Conservation (phyloP, 2,888 invertebrate species). For the Drepana falcataria region DNA sequence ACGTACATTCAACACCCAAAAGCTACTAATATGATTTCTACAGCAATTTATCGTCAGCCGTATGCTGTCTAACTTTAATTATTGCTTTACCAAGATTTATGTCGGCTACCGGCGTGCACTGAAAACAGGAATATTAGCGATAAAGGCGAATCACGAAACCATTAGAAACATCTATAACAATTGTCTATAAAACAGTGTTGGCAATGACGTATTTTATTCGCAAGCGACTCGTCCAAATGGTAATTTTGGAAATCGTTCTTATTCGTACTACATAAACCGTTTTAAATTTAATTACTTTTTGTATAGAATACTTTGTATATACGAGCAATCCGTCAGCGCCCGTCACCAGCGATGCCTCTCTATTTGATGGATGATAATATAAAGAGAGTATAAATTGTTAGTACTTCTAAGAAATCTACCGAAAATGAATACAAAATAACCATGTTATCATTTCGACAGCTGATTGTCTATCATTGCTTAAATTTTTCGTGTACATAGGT, state of each 20-base stretch:
- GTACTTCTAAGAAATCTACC: too few relatives aligned
- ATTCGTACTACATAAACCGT: conserved; percentile 65
- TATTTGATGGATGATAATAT: conserved; percentile 48
- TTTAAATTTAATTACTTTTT: conserved; percentile 66
- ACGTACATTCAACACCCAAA: too few relatives aligned
- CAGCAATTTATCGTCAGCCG: too few relatives aligned
- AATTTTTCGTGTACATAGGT: too few relatives aligned
- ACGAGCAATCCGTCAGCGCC: conserved; percentile 55
- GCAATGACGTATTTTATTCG: conserved; percentile 64
- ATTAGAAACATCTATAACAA: conserved; percentile 16
- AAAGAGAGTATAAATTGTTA: too few relatives aligned
- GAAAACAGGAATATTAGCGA: background rate
- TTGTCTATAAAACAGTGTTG: conserved; percentile 30
- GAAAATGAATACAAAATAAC: too few relatives aligned
- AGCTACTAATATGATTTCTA: too few relatives aligned
- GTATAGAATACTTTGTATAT: conserved; percentile 61
- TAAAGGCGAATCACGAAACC: background rate
- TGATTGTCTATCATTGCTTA: too few relatives aligned
- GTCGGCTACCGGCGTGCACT: background rate
- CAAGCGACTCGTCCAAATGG: conserved; percentile 39
- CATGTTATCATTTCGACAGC: too few relatives aligned
- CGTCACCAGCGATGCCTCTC: conserved; percentile 36
- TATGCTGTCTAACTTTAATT: background rate
- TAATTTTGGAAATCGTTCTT: conserved; percentile 67
- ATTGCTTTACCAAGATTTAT: background rate